Percentiles rank a stretch among this genome's conserved stretches.
These are phyloP conservation scores for Mohoua ochrocephala DNA, from an alignment of 2,113 vertebrate species.

Conservation along the genomic window DNA sequence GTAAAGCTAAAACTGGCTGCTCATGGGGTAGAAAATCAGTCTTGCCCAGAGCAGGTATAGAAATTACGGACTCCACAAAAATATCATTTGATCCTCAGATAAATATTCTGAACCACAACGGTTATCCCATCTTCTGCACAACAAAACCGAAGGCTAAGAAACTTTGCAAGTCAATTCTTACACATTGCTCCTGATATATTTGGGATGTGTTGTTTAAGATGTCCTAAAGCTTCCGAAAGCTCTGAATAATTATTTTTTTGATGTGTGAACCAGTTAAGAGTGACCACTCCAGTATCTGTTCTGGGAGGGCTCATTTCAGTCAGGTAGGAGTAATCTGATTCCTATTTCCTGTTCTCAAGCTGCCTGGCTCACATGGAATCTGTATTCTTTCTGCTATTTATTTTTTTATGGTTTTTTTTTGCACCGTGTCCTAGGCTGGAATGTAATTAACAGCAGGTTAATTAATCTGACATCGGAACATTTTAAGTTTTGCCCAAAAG, in stretches of 20 bases:
- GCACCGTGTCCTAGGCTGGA: neutral
- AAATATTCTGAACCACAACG: neutral
- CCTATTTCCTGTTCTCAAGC: neutral
- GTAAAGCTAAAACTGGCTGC: neutral
- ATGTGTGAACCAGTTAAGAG: fast-evolving
- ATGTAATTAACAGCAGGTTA: neutral
- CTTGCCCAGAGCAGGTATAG: neutral
- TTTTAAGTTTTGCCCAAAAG: neutral
- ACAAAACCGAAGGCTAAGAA: neutral
- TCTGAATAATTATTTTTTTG: neutral
- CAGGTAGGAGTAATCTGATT: neutral
- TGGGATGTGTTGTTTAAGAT: neutral
- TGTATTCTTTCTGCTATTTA: neutral
- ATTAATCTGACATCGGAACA: neutral
- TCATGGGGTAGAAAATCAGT: neutral
- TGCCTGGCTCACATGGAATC: neutral
- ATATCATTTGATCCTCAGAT: neutral
- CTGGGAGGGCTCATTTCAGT: neutral
- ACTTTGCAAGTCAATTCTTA: neutral
- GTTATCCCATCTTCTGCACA: neutral
- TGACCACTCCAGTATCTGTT: neutral
- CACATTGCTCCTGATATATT: neutral
- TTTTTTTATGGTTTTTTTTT: neutral
- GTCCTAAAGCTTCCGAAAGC: neutral
- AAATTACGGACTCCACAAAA: neutral